Conservation (phyloP, 1,140 invertebrate species). For the Drosophila biarmipes region DNA sequence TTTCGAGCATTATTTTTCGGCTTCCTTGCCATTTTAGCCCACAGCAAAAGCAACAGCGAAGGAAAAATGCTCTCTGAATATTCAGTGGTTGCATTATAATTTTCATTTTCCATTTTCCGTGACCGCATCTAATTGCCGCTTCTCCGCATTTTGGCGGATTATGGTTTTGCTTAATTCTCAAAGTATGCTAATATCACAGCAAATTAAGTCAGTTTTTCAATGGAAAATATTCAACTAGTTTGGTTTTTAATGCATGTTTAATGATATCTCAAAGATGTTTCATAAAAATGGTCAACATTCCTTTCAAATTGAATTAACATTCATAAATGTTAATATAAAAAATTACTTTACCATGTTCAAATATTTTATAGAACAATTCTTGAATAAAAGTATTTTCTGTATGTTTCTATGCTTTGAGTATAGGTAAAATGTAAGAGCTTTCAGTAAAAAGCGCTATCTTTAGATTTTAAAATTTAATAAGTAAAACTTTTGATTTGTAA, state of each 20-base stretch:
- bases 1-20: conserved; percentile 24
- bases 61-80: neutral
- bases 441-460: too few relatives aligned
- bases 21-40: neutral
- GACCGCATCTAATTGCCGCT: neutral
- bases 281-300: too few relatives aligned
- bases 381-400: too few relatives aligned
- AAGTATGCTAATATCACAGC: neutral
- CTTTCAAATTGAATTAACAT: too few relatives aligned
- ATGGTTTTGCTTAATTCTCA: neutral
- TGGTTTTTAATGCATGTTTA: neutral
- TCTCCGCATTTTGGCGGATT: neutral
- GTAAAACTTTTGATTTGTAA: too few relatives aligned
- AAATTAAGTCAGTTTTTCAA: neutral
- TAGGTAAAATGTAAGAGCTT: too few relatives aligned
- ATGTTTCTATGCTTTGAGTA: too few relatives aligned
- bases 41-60: neutral
- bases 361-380: too few relatives aligned
- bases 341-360: too few relatives aligned
- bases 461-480: too few relatives aligned
- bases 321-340: too few relatives aligned
- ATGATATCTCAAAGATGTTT: neutral
- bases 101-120: neutral
- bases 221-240: neutral
- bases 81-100: conserved; percentile 4